Base-by-base conservation (phyloP, 2,888 invertebrate species). In the Amiota communis region DNA sequence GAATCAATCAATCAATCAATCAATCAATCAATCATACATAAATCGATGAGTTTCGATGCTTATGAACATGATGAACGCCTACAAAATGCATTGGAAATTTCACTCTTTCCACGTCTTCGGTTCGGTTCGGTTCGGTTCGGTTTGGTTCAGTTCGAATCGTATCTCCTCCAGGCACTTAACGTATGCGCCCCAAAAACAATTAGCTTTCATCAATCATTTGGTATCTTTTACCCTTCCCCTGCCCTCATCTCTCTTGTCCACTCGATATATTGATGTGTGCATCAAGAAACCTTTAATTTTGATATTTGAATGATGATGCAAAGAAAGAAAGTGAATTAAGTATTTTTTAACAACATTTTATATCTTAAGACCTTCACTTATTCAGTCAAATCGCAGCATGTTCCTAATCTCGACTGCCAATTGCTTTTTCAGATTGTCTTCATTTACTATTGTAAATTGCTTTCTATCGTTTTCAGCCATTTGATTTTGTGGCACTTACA, bases 201-300 rank as follows among this genome's bases (percentile, higher is more conserved):
- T 86, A 83, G 86, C 85, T 86, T 86, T 86, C 87, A 86, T 86
- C 87, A 86, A 86, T 86, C 86, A 86, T 6, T 36, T 36, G 36
- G 36, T 36, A 36, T 36, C 3, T 36, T 36, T 36, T 36, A 81
- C 36, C 36, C 36, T 36, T 6, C 36, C 36, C 36, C 8, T 6
- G 36, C 6, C 36, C 8, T 36, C 36, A 0, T 36, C 36, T 6
- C 36, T 6, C 36, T 36, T 36, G 36, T 36, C 36, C 36, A 2
- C 3, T 36, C 36, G 36, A 36, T 57, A 3, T 8, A 4, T 12
- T 12, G 15, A 57, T 59, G 9, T 20, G 59, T 59, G 59, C 59
- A 20, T 12, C 53, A 51, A 59, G 59, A 36, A 36, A 36, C 36
- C 59, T 59, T 59, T 20, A 4, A 59, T 15, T 59, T 59, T 20